These are phyloP conservation scores for Deroplatys truncata DNA, from an alignment of 2,888 invertebrate species.

Conservation along the genomic window DNA sequence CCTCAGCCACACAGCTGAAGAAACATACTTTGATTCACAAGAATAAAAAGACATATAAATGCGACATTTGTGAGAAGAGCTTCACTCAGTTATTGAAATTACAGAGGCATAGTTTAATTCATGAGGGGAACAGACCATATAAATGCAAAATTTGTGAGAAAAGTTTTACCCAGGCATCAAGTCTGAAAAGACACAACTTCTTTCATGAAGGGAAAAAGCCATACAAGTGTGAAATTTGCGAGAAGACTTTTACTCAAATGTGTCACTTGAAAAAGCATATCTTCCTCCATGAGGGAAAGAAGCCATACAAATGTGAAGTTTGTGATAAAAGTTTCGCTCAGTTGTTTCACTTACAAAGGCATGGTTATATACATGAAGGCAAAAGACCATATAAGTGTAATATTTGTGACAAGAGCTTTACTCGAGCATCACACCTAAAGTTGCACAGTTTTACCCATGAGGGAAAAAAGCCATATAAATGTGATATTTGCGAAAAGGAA, in stretches of 20 bases:
- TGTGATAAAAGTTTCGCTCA: neutral
- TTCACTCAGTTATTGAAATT: no score
- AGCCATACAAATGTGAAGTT: neutral
- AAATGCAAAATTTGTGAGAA: neutral
- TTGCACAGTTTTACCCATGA: neutral
- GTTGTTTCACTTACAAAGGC: neutral
- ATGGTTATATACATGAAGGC: neutral
- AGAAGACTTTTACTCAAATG: neutral
- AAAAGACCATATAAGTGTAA: neutral
- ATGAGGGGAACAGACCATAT: neutral
- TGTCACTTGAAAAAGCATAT: neutral
- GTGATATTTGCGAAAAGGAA: neutral
- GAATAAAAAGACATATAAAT: neutral
- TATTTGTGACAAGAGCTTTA: neutral
- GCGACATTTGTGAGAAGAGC: no score
- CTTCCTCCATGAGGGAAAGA: neutral
- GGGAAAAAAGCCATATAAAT: neutral
- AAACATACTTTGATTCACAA: neutral
- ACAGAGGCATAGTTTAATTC: neutral
- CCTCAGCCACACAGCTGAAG: neutral
- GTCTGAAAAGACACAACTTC: neutral
- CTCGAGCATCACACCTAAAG: neutral
- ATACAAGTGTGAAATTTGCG: neutral
- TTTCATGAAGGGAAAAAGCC: neutral
- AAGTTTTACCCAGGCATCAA: neutral